A percentile compares a stretch with the other conserved stretches of the same genome.
These are phyloP conservation scores for Ariopsis seemanni DNA, from an alignment of 2,113 vertebrate species.

Conservation along the genomic window DNA sequence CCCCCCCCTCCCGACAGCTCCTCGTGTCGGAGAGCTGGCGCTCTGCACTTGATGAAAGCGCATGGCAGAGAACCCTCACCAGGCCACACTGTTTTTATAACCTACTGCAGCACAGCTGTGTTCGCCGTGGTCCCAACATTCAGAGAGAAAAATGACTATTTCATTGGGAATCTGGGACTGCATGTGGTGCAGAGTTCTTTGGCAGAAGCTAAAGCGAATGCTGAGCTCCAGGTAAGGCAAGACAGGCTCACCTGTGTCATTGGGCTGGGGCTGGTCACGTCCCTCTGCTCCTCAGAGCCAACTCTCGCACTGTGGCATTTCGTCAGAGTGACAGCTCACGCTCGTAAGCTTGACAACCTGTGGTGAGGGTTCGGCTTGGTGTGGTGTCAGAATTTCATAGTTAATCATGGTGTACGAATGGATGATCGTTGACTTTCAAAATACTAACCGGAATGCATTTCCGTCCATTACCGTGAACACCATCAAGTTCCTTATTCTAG, in stretches of 20 bases:
- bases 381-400: neutral
- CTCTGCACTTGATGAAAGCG: constrained; percentile 28
- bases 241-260: neutral
- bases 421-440: neutral
- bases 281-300: neutral
- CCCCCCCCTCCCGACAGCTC: constrained; percentile 31
- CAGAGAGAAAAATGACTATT: neutral
- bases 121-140: neutral
- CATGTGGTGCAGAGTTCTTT: neutral
- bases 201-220: neutral
- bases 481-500: neutral
- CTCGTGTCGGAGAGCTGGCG: constrained; percentile 35
- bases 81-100: constrained; percentile 25
- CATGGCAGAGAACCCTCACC: constrained; percentile 8
- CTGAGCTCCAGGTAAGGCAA: neutral
- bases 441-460: neutral
- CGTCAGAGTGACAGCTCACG: constrained; percentile 5
- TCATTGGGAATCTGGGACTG: neutral
- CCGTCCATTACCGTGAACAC: neutral
- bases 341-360: neutral
- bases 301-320: neutral
- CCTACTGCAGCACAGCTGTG: neutral
- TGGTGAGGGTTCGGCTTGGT: neutral
- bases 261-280: neutral
- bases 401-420: neutral